Conservation (phyloP, 2,113 vertebrate genomes). For the Bettongia penicillata region DNA sequence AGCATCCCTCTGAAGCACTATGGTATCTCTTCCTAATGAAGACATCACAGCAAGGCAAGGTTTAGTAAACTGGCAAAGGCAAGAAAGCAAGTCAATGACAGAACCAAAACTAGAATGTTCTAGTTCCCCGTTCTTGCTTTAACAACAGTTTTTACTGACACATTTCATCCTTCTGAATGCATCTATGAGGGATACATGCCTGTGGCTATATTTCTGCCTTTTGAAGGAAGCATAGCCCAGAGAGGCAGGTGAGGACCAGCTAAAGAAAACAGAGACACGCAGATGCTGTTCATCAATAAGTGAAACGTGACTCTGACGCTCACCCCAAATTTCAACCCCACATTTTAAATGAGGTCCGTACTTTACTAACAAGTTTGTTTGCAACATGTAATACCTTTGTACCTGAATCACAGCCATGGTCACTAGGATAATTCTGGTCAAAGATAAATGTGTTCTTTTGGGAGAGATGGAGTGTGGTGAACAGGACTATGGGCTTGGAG, state of each 20-base stretch:
- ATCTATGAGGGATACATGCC: not conserved
- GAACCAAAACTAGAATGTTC: not conserved
- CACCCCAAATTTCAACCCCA: not conserved
- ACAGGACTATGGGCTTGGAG: not conserved
- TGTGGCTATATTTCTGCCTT: not conserved
- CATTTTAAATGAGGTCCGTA: not conserved
- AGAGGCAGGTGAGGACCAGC: not conserved
- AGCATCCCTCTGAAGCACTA: conserved; percentile 4
- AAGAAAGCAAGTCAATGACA: not conserved
- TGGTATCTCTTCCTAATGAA: not conserved
- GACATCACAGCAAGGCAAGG: not conserved
- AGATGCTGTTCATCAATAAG: not conserved
- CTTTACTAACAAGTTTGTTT: not conserved
- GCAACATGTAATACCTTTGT: not conserved
- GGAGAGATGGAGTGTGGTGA: not conserved
- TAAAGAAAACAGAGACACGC: not conserved
- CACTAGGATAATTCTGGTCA: not conserved
- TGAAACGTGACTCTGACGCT: not conserved
- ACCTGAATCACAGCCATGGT: not conserved
- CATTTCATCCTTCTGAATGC: not conserved
- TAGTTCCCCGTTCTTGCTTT: conserved; percentile 2
- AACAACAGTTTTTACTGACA: not conserved
- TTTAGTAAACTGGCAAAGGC: not conserved
- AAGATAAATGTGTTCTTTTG: conserved; percentile 11
- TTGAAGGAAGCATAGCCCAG: not conserved